Evolutionary conservation across 2,888 invertebrate genomes (phyloP).

Genomic region (Cataglyphis albicans): DNA sequence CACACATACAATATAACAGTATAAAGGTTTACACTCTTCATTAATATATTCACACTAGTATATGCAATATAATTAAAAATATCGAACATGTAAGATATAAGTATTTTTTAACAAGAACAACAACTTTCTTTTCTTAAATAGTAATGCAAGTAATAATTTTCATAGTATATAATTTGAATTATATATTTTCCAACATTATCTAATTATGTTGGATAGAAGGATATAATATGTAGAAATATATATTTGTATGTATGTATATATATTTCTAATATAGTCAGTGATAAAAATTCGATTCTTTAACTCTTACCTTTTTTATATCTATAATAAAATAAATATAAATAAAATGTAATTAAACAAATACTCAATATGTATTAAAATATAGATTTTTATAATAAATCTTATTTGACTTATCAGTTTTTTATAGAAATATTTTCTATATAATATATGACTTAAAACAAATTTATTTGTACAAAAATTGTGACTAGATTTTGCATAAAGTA

Average conservation of each 20-base stretch:
- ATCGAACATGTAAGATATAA: background rate
- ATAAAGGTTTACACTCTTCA: too few species aligned
- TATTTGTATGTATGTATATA: background rate
- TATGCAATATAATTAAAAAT: background rate
- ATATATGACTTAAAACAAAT: slow-evolving; percentile 62
- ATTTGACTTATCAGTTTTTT: slow-evolving; percentile 5
- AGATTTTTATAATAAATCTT: slow-evolving; percentile 13
- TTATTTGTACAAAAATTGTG: slow-evolving; percentile 67
- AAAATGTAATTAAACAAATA: background rate
- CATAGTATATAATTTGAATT: background rate
- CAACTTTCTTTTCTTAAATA: background rate
- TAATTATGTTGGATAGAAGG: background rate
- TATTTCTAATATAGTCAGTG: background rate
- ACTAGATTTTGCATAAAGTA: slow-evolving; percentile 70
- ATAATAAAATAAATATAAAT: background rate
- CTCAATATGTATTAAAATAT: background rate
- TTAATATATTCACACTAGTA: background rate
- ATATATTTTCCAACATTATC: background rate
- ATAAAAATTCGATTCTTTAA: background rate
- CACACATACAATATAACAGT: too few species aligned
- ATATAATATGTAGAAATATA: background rate
- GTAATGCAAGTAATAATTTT: background rate
- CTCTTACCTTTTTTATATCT: background rate
- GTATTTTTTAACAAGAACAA: background rate
- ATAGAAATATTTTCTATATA: slow-evolving; percentile 34